Evolutionary conservation across 2,113 vertebrate genomes (phyloP).

Genomic region (Tachysurus vachellii): DNA sequence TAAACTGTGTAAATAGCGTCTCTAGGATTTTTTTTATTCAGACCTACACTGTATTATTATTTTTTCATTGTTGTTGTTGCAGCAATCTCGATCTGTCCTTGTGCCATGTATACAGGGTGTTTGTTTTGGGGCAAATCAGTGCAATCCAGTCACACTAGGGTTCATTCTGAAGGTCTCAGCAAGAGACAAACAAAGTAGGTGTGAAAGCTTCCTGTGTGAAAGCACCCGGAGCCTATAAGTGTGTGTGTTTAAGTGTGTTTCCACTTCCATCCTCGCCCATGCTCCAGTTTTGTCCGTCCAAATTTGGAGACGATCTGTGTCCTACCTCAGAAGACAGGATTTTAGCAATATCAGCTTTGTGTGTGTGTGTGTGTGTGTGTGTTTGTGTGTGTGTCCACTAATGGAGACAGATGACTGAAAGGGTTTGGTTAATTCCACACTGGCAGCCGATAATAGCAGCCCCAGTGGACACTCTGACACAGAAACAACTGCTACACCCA

Average conservation of each 20-base stretch:
- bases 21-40: background rate
- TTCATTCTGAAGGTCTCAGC: background rate
- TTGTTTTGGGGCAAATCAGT: background rate
- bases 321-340: slow-evolving; percentile 53
- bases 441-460: slow-evolving; percentile 37
- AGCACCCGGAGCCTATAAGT: background rate
- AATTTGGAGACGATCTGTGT: slow-evolving; percentile 54
- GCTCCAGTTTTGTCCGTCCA: slow-evolving; percentile 11
- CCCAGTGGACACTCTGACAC: slow-evolving; percentile 30
- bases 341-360: slow-evolving; percentile 26
- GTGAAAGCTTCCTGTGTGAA: background rate
- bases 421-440: slow-evolving; percentile 42
- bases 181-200: background rate
- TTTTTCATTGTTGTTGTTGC: background rate
- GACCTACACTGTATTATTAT: too few species aligned
- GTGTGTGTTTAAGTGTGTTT: background rate
- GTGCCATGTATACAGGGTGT: background rate
- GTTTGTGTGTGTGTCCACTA: slow-evolving; percentile 25
- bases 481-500: slow-evolving; percentile 29
- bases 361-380: slow-evolving; percentile 13
- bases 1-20: background rate
- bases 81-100: background rate
- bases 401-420: slow-evolving; percentile 41
- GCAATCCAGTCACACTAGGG: background rate
- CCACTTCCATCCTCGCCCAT: background rate